Percentiles rank a stretch among this genome's conserved stretches.
phyloP scores from a whole-genome alignment of 2,797 vertebrate species.

The Poeciliopsis turneri region DNA sequence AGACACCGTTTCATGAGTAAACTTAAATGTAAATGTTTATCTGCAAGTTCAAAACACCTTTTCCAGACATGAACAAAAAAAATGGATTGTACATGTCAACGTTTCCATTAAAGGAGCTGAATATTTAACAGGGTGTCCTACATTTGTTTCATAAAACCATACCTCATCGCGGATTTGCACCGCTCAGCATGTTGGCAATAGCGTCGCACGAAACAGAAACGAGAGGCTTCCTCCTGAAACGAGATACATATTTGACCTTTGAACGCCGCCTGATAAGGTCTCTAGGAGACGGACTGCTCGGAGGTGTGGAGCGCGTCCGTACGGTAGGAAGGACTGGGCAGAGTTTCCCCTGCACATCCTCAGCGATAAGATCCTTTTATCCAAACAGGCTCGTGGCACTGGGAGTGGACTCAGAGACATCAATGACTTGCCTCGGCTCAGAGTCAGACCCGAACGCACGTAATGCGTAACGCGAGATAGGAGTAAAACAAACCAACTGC shows the following conservation, averaged over 20 bases:
- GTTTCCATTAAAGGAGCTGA: neutral
- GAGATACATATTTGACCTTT: constrained; percentile 40
- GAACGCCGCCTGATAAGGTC: constrained; percentile 52
- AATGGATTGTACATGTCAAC: neutral
- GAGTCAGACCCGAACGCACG: constrained; percentile 18
- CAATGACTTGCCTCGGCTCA: constrained; percentile 23
- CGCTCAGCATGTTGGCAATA: neutral
- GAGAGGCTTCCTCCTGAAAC: constrained; percentile 31
- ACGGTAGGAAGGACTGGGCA: constrained; percentile 71
- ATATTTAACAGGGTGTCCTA: neutral
- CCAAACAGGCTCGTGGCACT: constrained; percentile 37
- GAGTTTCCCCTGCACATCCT: constrained; percentile 76
- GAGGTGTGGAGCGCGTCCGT: constrained; percentile 63
- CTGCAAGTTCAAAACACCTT: neutral
- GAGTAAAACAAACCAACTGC: neutral
- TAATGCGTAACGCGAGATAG: neutral
- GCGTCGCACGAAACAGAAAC: constrained; percentile 12
- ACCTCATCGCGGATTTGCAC: neutral
- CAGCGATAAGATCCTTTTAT: constrained; percentile 72
- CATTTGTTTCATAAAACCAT: neutral
- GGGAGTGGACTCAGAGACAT: constrained; percentile 47
- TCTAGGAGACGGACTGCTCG: constrained; percentile 45
- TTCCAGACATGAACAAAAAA: neutral
- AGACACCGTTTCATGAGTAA: neutral
- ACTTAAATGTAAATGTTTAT: neutral